Evolutionary conservation across 2,113 vertebrate genomes (phyloP).

Genomic region (Protobothrops mucrosquamatus): DNA sequence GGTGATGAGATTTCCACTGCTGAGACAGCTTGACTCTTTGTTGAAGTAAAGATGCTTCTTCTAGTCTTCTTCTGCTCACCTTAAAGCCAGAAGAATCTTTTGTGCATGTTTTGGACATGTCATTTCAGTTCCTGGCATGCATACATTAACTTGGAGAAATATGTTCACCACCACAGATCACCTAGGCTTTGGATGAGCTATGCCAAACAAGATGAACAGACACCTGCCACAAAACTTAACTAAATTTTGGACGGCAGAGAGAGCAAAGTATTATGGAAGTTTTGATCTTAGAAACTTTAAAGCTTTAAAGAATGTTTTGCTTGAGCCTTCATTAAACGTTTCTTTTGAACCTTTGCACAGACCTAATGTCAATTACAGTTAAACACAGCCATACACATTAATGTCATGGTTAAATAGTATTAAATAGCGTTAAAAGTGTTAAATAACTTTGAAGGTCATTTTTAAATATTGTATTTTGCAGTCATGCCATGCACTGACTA

Average conservation of each 20-base stretch:
- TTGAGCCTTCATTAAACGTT: background rate
- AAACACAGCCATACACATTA: background rate
- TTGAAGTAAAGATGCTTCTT: background rate
- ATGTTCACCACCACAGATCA: background rate
- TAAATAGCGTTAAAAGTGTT: background rate
- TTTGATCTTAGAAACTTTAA: background rate
- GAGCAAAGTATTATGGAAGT: background rate
- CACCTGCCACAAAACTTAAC: background rate
- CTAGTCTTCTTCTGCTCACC: background rate
- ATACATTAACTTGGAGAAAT: background rate
- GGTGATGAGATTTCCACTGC: background rate
- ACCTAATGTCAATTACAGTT: background rate
- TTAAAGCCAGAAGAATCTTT: background rate
- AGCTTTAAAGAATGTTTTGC: background rate
- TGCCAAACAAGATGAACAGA: background rate
- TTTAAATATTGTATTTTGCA: slow-evolving; percentile 59
- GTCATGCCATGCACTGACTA: slow-evolving; percentile 81
- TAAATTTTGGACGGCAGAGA: background rate
- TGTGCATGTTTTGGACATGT: background rate
- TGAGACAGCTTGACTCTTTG: background rate
- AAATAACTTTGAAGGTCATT: background rate
- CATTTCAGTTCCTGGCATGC: background rate
- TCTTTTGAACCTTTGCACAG: background rate
- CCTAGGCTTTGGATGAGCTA: background rate
- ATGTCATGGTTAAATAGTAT: background rate